Base-by-base conservation (phyloP, 2,797 vertebrate genomes). In the Lepus oiostolus region DNA sequence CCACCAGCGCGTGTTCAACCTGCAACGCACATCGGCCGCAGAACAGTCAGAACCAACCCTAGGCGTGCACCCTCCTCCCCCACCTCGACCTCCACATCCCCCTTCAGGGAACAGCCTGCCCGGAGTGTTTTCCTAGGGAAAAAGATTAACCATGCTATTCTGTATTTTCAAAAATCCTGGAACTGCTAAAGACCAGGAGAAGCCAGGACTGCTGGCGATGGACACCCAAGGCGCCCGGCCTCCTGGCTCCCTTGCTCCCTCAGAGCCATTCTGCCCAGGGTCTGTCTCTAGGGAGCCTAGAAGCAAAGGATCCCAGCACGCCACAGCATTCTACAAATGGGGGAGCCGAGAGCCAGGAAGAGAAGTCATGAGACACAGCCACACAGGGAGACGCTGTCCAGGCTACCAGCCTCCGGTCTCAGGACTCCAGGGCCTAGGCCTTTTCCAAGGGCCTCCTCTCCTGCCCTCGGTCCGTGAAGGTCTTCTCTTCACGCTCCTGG, bases 1-100 rank as follows among this genome's bases (percentile, higher is more conserved):
- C 50, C 90, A 32, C 63, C 65, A 97, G 76, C 13, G 12, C 83
- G 0, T 96, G 96, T 62, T 97, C 97, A 4, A 97, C 97, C 97
- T 97, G 95, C 84, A 93, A 86, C 60, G 75, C 65, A 84, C 28
- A 95, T 7, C 5, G 2, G 80, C 58, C 47, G 24, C 6, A 1
- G 67, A 32, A 32, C 22, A 12, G 82, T 88, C 38, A 1, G 80
- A 9, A 19, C 35, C 21, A 7, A 1, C 4, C 24, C 50, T n/a
- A 26, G 52, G n/a, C 83, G 60, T 5, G 4, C 3, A 0, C 32
- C 30, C 26, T 19, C 68, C 35, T 58, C 54, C 30, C 28, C 62
- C 12, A 1, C 50, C n/a, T n/a, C 21, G 0, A 9, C n/a, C 32
- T 30, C 21, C 12, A 9, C 24, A 22, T 35, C 22, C n/a, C 82